Evolutionary conservation across 2,113 vertebrate species (phyloP), one percentile per base, ranked within the genome.

Genomic region (Excalfactoria chinensis): DNA sequence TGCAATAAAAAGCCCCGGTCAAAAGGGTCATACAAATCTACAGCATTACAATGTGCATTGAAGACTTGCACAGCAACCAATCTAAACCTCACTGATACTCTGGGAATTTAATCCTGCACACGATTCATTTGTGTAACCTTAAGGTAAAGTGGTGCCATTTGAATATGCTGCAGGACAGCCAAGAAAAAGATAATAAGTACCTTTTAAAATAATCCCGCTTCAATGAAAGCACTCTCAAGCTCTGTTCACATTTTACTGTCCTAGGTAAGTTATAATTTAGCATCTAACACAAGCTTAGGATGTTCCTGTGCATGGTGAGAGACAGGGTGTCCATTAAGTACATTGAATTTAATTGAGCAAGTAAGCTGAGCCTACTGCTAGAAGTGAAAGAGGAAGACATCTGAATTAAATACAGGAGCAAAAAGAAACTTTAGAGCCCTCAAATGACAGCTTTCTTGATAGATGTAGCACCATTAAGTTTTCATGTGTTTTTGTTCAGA

Each of bases 381-480:
- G 43, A 81, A 76, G 74, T 56, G 55, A 69, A 59, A 83, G 64
- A 84, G 53, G 59, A 73, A 0, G 28, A 84, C 37, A 79, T 85
- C 49, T 40, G 69, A 89, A 77, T 41, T 63, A 70, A 93, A 95
- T 84, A 94, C 86, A 95, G 59, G 60, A 95, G 79, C 95, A 59
- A 89, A 93, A 98, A 98, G 97, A 98, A 98, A 98, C 97, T 98
- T 98, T 98, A 98, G 96, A 98, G 97, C 97, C 97, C 98, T 97
- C 97, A 97, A 94, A 96, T 90, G 92, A 95, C 46, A 96, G 93
- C 94, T 97, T 97, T 95, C 95, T 94, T 93, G 84, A 95, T 87
- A 86, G 94, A 97, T 95, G 92, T 64, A 76, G 85, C 94, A 97
- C 72, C 80, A 88, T 93, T 87, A 93, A 86, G 84, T 93, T 96